phyloP scores from a whole-genome alignment of 2,888 invertebrate genomes.

The Agrenia bidenticulata region DNA sequence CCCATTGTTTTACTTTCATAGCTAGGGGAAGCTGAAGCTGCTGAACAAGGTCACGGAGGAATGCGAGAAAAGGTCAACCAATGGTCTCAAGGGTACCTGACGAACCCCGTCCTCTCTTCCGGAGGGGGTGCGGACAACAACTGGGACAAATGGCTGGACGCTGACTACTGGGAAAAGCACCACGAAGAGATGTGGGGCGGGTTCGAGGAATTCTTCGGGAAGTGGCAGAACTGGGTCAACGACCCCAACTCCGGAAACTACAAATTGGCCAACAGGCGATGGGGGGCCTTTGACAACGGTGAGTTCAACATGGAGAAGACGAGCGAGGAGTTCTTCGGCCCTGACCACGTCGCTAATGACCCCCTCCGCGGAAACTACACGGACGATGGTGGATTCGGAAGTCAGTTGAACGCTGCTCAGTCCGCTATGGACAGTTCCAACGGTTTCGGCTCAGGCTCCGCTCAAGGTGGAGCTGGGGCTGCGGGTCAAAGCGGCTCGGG shows the following conservation, averaged over 20 bases:
- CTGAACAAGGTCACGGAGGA: too few species aligned
- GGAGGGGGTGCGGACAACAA: too few species aligned
- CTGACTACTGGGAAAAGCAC: neutral
- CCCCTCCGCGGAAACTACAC: neutral
- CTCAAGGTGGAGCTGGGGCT: constrained; percentile 1
- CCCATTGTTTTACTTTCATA: too few species aligned
- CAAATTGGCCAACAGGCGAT: constrained; percentile 3
- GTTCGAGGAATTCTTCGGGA: constrained; percentile 1
- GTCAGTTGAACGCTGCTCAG: too few species aligned
- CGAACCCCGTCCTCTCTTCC: too few species aligned
- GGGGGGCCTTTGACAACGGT: constrained; percentile 8
- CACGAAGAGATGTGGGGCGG: constrained; percentile 6
- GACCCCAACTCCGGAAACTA: constrained; percentile 11
- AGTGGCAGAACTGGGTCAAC: constrained; percentile 9
- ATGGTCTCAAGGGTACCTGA: too few species aligned
- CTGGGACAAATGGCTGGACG: too few species aligned
- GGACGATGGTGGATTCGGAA: neutral
- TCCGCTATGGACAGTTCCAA: neutral
- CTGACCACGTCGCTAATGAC: constrained; percentile 8
- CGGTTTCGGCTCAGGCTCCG: too few species aligned
- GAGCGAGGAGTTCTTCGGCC: constrained; percentile 10
- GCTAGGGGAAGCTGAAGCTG: too few species aligned
- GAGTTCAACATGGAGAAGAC: constrained; percentile 7
- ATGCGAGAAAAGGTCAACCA: too few species aligned
- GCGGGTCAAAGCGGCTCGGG: neutral